Evolutionary conservation across 1,140 invertebrate genomes (phyloP).

Genomic region (Zaprionus kolodkinae): DNA sequence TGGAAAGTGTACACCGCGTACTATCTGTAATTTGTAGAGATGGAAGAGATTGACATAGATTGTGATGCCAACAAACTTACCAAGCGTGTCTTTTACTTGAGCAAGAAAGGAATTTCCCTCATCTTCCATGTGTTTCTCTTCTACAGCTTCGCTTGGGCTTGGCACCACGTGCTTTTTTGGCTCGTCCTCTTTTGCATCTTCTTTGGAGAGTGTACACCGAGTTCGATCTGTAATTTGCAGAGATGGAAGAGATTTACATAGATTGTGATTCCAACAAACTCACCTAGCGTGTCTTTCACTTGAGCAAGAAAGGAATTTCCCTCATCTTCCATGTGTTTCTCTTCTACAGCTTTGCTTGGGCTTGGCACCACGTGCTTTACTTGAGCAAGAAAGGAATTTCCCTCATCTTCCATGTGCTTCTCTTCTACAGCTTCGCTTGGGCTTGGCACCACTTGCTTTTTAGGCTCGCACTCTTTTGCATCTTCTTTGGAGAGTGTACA

Average conservation of each 20-base stretch:
- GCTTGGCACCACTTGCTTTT: no score
- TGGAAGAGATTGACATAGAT: background rate
- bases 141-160: background rate
- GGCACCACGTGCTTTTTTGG: no score
- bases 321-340: background rate
- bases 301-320: no score
- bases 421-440: background rate
- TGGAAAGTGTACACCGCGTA: background rate
- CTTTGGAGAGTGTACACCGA: no score
- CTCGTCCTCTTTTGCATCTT: no score
- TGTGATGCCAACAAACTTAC: background rate
- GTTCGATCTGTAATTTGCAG: no score
- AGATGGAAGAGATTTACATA: no score
- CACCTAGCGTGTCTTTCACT: no score
- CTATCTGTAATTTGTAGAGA: background rate
- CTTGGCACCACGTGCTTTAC: background rate
- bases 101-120: background rate
- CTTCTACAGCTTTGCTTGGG: background rate
- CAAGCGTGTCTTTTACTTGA: background rate
- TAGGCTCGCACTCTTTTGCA: no score
- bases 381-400: background rate
- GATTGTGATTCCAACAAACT: background rate
- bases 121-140: background rate
- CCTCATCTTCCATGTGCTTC: background rate
- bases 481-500: no score